These are phyloP conservation scores for Indicator maculatus DNA, from an alignment of 2,113 vertebrate genomes.

Conservation along the genomic window DNA sequence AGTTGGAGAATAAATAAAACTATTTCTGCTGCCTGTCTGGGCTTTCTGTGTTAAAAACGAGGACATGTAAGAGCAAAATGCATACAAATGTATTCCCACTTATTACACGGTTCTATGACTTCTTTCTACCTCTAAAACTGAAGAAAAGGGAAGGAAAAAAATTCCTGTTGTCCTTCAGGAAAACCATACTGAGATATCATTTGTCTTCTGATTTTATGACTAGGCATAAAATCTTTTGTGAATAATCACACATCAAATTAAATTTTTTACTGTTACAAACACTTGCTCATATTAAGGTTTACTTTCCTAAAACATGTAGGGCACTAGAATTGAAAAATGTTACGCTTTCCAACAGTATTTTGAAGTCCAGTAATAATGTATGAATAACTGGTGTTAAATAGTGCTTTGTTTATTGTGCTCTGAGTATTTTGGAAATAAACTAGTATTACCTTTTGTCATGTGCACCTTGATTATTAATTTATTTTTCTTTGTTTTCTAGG, in stretches of 20 bases:
- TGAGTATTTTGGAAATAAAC: not conserved
- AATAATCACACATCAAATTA: not conserved
- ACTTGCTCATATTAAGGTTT: not conserved
- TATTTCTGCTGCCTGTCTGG: not conserved
- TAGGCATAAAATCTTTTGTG: not conserved
- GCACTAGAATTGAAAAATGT: not conserved
- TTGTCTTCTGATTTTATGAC: not conserved
- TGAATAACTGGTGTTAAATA: not conserved
- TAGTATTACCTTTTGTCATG: not conserved
- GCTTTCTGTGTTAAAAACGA: not conserved
- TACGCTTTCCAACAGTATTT: not conserved
- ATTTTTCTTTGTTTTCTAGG: not conserved
- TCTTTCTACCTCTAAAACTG: not conserved
- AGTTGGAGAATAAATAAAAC: too few species aligned
- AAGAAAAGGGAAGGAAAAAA: not conserved
- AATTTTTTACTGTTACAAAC: not conserved
- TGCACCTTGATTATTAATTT: too few species aligned
- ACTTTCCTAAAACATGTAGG: not conserved
- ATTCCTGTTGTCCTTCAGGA: not conserved
- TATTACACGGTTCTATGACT: not conserved
- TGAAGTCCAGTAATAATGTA: not conserved
- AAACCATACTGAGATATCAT: not conserved
- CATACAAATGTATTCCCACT: not conserved
- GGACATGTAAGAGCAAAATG: not conserved
- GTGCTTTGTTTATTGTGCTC: not conserved